phyloP scores from a whole-genome alignment of 2,888 invertebrate genomes.

The Ophion costatus region DNA sequence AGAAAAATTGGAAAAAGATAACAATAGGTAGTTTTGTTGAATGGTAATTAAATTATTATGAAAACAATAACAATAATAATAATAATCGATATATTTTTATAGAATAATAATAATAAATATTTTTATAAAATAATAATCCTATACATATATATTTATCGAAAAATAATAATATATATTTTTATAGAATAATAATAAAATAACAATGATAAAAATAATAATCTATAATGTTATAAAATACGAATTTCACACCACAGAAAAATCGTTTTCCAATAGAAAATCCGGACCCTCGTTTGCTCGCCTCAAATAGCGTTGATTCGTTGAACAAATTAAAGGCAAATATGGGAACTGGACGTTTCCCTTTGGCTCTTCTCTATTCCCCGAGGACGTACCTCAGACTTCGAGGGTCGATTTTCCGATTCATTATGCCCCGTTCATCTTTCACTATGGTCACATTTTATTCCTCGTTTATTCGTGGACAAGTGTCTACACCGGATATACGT shows the following conservation, averaged over 20 bases:
- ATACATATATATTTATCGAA: too few relatives aligned
- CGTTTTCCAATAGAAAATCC: slow-evolving; percentile 31
- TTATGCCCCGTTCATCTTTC: slow-evolving; percentile 62
- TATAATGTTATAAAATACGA: neutral
- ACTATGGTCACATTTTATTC: slow-evolving; percentile 31
- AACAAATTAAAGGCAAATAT: slow-evolving; percentile 78
- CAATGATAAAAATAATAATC: slow-evolving; percentile 3
- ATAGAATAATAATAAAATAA: neutral
- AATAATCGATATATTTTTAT: neutral
- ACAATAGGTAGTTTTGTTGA: neutral
- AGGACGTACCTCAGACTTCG: slow-evolving; percentile 5
- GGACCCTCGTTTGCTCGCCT: slow-evolving; percentile 65
- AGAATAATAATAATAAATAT: neutral
- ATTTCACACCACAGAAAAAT: neutral
- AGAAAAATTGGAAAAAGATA: neutral
- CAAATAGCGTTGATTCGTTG: slow-evolving; percentile 74
- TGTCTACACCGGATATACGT: neutral
- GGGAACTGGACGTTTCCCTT: slow-evolving; percentile 24
- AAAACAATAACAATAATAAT: neutral
- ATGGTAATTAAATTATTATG: neutral
- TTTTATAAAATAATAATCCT: neutral
- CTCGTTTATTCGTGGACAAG: slow-evolving; percentile 20
- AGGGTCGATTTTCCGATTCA: slow-evolving; percentile 68
- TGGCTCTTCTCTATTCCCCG: neutral
- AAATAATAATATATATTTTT: neutral